A percentile compares a stretch with the other conserved stretches of the same genome.
Conservation (phyloP, 2,888 invertebrate genomes). For the Venusia cambrica region DNA sequence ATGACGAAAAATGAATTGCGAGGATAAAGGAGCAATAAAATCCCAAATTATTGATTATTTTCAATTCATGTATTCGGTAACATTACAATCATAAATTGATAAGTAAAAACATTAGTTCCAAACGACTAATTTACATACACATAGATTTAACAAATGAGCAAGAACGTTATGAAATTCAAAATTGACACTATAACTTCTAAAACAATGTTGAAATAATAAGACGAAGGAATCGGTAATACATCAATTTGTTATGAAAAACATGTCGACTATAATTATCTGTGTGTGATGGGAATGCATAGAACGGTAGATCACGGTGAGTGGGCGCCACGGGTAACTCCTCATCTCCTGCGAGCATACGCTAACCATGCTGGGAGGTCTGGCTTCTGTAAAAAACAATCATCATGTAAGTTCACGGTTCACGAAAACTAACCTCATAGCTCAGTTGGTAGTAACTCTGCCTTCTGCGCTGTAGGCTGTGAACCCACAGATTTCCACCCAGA, state of each 20-base stretch:
- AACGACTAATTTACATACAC: conserved; percentile 20
- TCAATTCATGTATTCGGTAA: conserved; percentile 73
- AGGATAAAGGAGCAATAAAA: conserved; percentile 43
- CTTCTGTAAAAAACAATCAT: no score
- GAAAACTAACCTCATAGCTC: no score
- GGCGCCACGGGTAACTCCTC: conserved; percentile 84
- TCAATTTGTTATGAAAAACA: conserved; percentile 27
- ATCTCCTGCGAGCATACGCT: conserved; percentile 97
- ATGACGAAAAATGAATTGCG: no score
- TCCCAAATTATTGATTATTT: conserved; percentile 57
- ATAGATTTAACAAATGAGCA: conserved; percentile 16
- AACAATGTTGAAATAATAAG: conserved; percentile 6
- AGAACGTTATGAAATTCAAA: conserved; percentile 2
- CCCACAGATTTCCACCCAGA: no score
- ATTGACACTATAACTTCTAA: conserved; percentile 4
- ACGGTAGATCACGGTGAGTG: conserved; percentile 48
- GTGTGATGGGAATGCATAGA: conserved; percentile 74
- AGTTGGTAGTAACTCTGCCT: no score
- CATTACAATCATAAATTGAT: conserved; percentile 49
- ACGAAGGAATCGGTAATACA: conserved; percentile 17
- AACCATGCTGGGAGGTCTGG: conserved; percentile 79
- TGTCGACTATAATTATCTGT: conserved; percentile 30
- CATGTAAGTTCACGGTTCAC: no score
- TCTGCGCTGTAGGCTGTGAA: no score
- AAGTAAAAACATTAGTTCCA: conserved; percentile 20